Percentiles rank a stretch among this genome's conserved stretches.
Evolutionary conservation across 2,888 invertebrate genomes (phyloP).

Genomic region (Rhagophthalmus giganteus): DNA sequence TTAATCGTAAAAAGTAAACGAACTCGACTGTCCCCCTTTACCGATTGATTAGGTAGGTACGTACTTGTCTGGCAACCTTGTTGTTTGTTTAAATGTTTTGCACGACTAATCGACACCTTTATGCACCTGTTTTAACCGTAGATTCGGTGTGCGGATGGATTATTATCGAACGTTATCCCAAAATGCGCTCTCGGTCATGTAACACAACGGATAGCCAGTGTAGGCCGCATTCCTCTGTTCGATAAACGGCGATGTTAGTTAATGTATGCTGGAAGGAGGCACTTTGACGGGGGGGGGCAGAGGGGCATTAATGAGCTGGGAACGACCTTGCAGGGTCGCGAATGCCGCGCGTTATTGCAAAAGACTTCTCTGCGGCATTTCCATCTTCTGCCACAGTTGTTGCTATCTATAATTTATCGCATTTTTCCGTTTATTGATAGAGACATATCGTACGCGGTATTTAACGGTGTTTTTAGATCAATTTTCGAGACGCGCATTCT

Average conservation of each 20-base stretch:
- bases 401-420: constrained; percentile 14
- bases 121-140: constrained; percentile 5
- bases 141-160: background rate
- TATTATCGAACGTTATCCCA: constrained; percentile 1
- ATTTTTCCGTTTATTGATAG: constrained; percentile 17
- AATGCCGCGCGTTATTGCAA: constrained; percentile 33
- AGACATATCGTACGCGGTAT: constrained; percentile 16
- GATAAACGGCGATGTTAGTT: constrained; percentile 51
- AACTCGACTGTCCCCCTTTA: constrained; percentile 2
- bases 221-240: constrained; percentile 58
- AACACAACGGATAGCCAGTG: too few species aligned
- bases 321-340: constrained; percentile 60
- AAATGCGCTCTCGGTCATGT: constrained; percentile 1
- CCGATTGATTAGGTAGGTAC: constrained; percentile 6
- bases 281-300: constrained; percentile 22
- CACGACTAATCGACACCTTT: constrained; percentile 8
- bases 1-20: constrained; percentile 14
- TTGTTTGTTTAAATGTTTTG: constrained; percentile 11
- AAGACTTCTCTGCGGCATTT: constrained; percentile 16
- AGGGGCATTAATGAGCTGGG: constrained; percentile 51
- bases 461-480: constrained; percentile 26
- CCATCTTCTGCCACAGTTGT: constrained; percentile 9
- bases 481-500: constrained; percentile 22
- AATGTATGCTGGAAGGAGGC: constrained; percentile 26
- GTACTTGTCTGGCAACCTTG: constrained; percentile 4